Evolutionary conservation across 2,113 vertebrate genomes (phyloP).

Genomic region (Pseudorhombus dupliciocellatus): DNA sequence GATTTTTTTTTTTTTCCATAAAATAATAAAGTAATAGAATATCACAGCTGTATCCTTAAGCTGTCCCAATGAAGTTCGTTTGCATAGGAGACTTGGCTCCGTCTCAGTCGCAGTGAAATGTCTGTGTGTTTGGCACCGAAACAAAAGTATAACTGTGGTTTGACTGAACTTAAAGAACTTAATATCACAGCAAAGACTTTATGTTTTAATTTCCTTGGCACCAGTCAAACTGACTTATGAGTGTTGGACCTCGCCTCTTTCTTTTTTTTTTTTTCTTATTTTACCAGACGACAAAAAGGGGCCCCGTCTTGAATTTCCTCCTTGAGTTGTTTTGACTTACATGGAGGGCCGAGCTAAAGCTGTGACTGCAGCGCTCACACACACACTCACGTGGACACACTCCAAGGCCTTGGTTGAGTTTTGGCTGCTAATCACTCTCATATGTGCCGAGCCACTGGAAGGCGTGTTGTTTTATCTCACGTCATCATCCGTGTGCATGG

Average conservation of each 20-base stretch:
- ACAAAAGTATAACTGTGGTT: not conserved
- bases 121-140: not conserved
- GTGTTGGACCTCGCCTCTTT: conserved; percentile 1
- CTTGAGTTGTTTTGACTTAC: conserved; percentile 56
- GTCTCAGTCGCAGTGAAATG: not conserved
- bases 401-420: conserved; percentile 43
- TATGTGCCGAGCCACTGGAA: conserved; percentile 53
- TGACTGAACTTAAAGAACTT: conserved; percentile 9
- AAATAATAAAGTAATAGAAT: not conserved
- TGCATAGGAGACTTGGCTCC: not conserved
- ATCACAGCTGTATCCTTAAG: not conserved
- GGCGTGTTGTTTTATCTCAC: conserved; percentile 64
- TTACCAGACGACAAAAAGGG: conserved; percentile 54
- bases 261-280: conserved; percentile 5
- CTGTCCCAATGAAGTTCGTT: not conserved
- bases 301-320: conserved; percentile 63
- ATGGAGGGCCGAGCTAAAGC: conserved; percentile 43
- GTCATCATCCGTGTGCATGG: conserved; percentile 39
- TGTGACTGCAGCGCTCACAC: conserved; percentile 30
- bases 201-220: conserved; percentile 27
- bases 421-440: conserved; percentile 67
- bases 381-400: conserved; percentile 22
- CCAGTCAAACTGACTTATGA: conserved; percentile 16
- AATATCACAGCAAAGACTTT: conserved; percentile 4
- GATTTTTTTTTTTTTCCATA: not conserved